Conservation (phyloP, 2,113 vertebrate genomes). For the Muntiacus reevesi region DNA sequence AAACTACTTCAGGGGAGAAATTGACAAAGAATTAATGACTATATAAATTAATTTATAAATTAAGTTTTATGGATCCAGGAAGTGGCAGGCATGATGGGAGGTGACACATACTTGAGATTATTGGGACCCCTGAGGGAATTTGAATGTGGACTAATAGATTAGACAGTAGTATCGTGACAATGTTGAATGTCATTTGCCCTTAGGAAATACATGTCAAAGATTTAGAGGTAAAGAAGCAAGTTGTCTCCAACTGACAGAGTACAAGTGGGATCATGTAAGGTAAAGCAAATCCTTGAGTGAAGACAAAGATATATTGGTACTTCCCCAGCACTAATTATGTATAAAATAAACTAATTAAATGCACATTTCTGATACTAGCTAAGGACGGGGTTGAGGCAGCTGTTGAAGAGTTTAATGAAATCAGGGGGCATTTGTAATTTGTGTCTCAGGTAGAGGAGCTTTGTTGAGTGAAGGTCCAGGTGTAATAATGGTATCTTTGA, state of each 20-base stretch:
- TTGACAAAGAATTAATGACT: constrained; percentile 18
- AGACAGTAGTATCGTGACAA: neutral
- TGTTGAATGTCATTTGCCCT: neutral
- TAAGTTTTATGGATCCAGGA: neutral
- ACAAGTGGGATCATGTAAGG: neutral
- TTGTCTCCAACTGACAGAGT: neutral
- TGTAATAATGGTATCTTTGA: neutral
- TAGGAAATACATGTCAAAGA: neutral
- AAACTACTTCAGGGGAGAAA: neutral
- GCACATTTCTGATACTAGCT: neutral
- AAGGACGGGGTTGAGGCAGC: neutral
- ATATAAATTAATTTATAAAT: neutral
- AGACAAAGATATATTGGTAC: neutral
- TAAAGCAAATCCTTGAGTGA: neutral
- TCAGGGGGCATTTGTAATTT: neutral
- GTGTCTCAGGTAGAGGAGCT: neutral
- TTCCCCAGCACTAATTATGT: neutral
- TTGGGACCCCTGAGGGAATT: neutral
- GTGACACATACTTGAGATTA: neutral
- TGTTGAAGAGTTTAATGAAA: neutral
- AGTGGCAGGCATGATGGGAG: no score
- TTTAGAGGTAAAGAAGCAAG: neutral
- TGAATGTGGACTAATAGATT: neutral
- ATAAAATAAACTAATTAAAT: neutral
- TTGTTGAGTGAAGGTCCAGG: neutral